A percentile compares a stretch with the other conserved stretches of the same genome.
Conservation (phyloP, 2,113 vertebrate genomes). For the Anser cygnoides region DNA sequence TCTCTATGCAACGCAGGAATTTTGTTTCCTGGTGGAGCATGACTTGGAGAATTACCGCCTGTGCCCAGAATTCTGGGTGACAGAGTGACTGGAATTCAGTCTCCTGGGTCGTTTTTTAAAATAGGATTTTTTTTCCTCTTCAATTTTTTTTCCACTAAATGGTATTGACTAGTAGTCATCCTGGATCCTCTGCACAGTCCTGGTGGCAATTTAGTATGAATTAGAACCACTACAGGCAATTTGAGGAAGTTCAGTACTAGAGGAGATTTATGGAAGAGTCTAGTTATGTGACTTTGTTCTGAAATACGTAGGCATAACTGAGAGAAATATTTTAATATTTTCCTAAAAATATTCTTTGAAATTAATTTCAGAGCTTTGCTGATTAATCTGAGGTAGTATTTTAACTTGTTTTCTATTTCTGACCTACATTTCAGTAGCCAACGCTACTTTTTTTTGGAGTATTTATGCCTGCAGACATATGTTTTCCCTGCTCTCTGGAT, state of each 20-base stretch:
- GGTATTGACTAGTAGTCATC: background rate
- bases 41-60: background rate
- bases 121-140: too few relatives aligned
- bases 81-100: background rate
- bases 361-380: background rate
- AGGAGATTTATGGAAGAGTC: background rate
- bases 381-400: background rate
- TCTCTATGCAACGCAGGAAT: background rate
- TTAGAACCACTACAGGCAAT: background rate
- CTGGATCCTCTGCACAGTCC: background rate
- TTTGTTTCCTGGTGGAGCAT: background rate
- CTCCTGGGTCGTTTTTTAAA: background rate
- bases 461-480: background rate
- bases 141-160: background rate
- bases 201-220: background rate
- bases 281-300: background rate
- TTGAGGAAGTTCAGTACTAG: background rate
- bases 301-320: background rate
- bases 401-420: background rate
- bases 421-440: background rate
- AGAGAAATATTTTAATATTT: background rate
- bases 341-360: background rate
- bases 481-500: background rate
- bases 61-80: background rate
- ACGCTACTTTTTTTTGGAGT: background rate